Base-by-base conservation (phyloP, 2,888 invertebrate species). In the Calameuta filiformis region DNA sequence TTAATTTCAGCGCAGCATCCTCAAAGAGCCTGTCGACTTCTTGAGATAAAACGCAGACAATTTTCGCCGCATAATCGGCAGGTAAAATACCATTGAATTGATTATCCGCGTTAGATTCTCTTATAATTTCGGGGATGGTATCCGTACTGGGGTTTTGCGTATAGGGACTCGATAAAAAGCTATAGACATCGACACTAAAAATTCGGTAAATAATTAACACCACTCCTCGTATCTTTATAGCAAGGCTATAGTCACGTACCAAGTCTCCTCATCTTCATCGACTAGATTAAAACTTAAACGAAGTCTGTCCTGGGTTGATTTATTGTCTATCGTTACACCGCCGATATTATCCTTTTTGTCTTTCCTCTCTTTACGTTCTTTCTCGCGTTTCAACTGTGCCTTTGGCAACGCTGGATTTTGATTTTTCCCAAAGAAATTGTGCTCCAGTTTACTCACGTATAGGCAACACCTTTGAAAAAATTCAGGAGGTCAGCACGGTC, bases 1-100 rank as follows among this genome's bases (percentile, higher is more conserved):
- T 98, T 74, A 98, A 93, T 81, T 97, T 96, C 77, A 97, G 94
- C 0, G 98, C 97, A 1, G 98, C 96, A 81, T 97, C 96, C 77
- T 97, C 96, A 92, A 98, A 98, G 77, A 99, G 92, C 85, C 97
- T 95, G 89, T 98, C 98, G 0, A 97, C 97, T 87, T 97, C 96
- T 80, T 98, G 96, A 0, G 98, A 96, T 12, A 99, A 92, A 0
- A 97, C 96, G 91, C 98, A 98, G 78, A 98, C 95, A 0, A 98
- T 97, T 88, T 97, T 96, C 0, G 97, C 97, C 0, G 97, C 96
- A 77, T 97, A 96, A 9, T 96, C 94, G 3, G 96, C 96, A 0
- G 95, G 94, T 77, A 97, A 93, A 15, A 96, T 93, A 1, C 93
- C 94, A 80, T 93, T 93, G 74, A 92, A 92, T 77, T 93, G 92